A percentile compares a stretch with the other conserved stretches of the same genome.
phyloP scores from a whole-genome alignment of 2,113 vertebrate species.

The Dromiciops gliroides region DNA sequence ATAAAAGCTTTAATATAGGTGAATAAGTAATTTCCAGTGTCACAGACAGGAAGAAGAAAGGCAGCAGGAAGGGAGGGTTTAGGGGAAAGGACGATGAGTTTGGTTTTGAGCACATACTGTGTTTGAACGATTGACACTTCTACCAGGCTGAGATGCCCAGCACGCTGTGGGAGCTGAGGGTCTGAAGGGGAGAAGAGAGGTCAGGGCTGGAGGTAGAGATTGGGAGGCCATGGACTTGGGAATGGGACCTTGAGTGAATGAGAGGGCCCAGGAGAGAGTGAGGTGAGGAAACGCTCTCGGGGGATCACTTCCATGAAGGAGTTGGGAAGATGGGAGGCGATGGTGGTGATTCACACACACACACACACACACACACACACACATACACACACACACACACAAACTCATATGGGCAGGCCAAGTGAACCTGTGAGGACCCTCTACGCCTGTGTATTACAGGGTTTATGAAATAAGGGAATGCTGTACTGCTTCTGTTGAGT shows the following conservation, averaged over 20 bases:
- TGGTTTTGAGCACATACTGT: too few relatives aligned
- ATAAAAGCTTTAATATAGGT: too few relatives aligned
- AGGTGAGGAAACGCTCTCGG: background rate
- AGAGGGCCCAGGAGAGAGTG: background rate
- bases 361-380: background rate
- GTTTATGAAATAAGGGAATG: background rate
- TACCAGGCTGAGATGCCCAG: too few relatives aligned
- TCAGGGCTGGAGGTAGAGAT: background rate
- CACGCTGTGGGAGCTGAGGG: background rate
- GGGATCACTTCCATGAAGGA: background rate
- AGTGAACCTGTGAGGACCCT: background rate
- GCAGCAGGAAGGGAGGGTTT: background rate
- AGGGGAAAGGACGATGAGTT: too few relatives aligned
- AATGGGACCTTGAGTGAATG: background rate
- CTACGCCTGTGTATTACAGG: background rate
- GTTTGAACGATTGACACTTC: too few relatives aligned
- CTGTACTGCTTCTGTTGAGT: background rate
- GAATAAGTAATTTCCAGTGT: too few relatives aligned
- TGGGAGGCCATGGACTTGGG: too few relatives aligned
- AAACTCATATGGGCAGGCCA: background rate
- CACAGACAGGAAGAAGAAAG: background rate
- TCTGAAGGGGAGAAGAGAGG: accelerated
- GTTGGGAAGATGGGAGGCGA: background rate
- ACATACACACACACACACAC: too few relatives aligned
- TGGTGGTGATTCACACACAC: background rate